These are phyloP conservation scores for Dendrocincla tyrannina DNA, from an alignment of 2,797 vertebrate species.

Conservation along the genomic window DNA sequence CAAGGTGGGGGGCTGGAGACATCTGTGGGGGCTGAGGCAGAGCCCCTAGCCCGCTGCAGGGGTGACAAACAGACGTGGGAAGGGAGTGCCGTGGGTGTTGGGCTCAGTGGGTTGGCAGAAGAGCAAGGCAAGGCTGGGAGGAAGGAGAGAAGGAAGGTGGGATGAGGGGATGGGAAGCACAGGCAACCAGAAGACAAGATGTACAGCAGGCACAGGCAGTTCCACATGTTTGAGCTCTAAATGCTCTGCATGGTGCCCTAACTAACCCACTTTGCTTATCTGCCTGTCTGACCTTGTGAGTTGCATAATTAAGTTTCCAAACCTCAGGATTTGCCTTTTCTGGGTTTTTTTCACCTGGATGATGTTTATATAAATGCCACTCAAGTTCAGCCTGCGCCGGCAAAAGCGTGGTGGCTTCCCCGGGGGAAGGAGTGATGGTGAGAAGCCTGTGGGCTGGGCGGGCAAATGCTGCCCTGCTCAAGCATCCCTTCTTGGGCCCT, in stretches of 20 bases:
- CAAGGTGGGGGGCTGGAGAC: slow-evolving; percentile 71
- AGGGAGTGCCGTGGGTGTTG: neutral
- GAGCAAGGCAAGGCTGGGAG: neutral
- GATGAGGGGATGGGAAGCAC: neutral
- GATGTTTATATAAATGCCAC: neutral
- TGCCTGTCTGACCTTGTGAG: neutral
- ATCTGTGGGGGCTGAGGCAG: neutral
- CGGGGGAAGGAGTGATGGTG: neutral
- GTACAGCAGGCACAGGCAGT: accelerated
- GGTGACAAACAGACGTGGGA: neutral
- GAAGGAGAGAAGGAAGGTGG: neutral
- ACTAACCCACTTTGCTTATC: slow-evolving; percentile 24
- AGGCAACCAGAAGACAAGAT: neutral
- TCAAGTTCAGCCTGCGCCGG: accelerated
- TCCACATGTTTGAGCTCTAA: neutral
- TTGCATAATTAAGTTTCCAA: slow-evolving; percentile 3
- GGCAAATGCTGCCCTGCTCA: neutral
- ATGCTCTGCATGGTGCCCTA: neutral
- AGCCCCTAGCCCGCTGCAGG: accelerated
- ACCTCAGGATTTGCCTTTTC: neutral
- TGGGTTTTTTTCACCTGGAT: neutral
- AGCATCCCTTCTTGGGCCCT: neutral
- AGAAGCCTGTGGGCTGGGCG: neutral
- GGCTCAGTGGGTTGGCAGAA: neutral
- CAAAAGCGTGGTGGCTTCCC: neutral